Evolutionary conservation across 2,113 vertebrate genomes (phyloP).

Genomic region (Ceuthmochares aereus): DNA sequence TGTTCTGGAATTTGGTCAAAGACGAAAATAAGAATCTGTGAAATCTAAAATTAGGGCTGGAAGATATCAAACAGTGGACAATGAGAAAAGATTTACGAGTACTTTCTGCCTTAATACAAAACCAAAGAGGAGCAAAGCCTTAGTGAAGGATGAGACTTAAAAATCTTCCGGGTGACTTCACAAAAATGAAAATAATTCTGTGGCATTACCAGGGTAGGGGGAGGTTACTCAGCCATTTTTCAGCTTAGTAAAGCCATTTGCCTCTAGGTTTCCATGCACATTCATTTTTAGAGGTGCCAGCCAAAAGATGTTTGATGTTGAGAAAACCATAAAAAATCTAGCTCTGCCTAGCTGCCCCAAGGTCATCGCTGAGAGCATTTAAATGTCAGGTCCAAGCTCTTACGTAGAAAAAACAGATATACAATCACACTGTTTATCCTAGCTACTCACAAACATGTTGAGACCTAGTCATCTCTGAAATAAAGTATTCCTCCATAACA

Average conservation of each 20-base stretch:
- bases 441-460: not conserved
- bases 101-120: not conserved
- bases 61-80: not conserved
- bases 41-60: not conserved
- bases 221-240: not conserved
- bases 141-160: not conserved
- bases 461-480: not conserved
- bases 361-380: not conserved
- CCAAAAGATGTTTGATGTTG: not conserved
- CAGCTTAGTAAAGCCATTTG: not conserved
- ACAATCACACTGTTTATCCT: not conserved
- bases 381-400: not conserved
- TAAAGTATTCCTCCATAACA: not conserved
- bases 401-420: not conserved
- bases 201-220: not conserved
- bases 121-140: not conserved
- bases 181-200: not conserved
- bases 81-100: not conserved
- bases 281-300: not conserved
- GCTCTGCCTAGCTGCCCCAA: not conserved
- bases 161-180: not conserved
- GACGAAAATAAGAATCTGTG: not conserved
- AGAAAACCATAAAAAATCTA: not conserved
- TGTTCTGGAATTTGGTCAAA: not conserved
- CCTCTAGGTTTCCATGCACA: not conserved